A percentile compares a stretch with the other conserved stretches of the same genome.
These are phyloP conservation scores for Corynorhinus townsendii DNA, from an alignment of 2,113 vertebrate genomes.

Conservation along the genomic window DNA sequence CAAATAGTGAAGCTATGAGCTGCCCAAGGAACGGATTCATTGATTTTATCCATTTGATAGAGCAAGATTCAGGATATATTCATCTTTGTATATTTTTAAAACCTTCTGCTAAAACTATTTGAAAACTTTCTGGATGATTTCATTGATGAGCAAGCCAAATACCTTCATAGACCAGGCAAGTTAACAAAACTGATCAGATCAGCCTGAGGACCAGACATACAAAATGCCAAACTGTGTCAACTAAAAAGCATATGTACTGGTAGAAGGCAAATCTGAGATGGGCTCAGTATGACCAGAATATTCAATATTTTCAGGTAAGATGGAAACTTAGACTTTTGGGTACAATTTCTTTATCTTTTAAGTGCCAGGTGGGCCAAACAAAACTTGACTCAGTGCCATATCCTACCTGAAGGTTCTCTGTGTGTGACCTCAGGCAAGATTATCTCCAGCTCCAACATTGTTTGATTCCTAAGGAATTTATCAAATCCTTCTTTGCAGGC, in stretches of 20 bases:
- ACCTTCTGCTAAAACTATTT: neutral
- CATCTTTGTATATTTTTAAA: neutral
- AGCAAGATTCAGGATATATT: neutral
- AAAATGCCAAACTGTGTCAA: neutral
- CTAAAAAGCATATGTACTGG: neutral
- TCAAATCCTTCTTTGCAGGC: neutral
- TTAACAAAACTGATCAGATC: neutral
- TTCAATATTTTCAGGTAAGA: neutral
- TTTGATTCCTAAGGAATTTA: neutral
- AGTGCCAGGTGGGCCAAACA: neutral
- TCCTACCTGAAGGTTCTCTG: neutral
- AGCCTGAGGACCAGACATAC: neutral
- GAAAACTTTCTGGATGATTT: neutral
- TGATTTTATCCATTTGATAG: neutral
- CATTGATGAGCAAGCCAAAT: neutral
- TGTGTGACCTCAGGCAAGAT: neutral
- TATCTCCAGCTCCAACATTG: neutral
- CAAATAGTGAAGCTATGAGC: neutral
- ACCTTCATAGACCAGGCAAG: neutral
- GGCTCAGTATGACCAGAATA: neutral
- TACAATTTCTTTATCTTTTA: neutral
- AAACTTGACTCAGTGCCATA: neutral
- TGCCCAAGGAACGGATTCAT: neutral
- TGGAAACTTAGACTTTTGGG: neutral
- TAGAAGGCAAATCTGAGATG: neutral